Conservation (phyloP, 2,797 vertebrate species). For the Amblyopsis hoosieri region DNA sequence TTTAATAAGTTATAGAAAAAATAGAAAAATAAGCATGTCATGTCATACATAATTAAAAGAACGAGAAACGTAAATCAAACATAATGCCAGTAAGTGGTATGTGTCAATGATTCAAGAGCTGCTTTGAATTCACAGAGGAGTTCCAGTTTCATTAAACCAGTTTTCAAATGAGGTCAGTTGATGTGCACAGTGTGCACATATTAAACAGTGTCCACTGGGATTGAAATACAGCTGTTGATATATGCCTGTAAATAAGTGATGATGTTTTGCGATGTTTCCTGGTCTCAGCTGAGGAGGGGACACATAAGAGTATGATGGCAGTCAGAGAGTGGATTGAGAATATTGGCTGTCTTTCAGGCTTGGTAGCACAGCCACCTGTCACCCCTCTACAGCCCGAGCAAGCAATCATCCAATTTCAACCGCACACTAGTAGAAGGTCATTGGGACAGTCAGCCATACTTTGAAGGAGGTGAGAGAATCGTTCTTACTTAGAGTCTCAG, state of each 20-base stretch:
- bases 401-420: constrained; percentile 80
- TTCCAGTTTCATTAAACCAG: constrained; percentile 45
- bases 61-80: too few species aligned
- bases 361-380: constrained; percentile 79
- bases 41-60: constrained; percentile 17
- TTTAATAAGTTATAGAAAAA: neutral
- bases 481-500: constrained; percentile 65
- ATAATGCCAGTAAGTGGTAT: constrained; percentile 2
- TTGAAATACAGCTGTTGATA: constrained; percentile 62
- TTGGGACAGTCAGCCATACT: constrained; percentile 67
- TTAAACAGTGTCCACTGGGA: constrained; percentile 53
- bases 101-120: constrained; percentile 32
- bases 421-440: constrained; percentile 68
- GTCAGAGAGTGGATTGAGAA: constrained; percentile 59
- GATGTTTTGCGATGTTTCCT: constrained; percentile 65
- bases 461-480: constrained; percentile 61
- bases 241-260: constrained; percentile 66
- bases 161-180: constrained; percentile 33
- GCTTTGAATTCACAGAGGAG: constrained; percentile 21
- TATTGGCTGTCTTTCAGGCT: constrained; percentile 71
- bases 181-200: constrained; percentile 21
- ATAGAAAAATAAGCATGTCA: constrained; percentile 7
- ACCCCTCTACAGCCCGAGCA: constrained; percentile 70
- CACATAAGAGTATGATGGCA: constrained; percentile 38
- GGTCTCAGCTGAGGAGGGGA: constrained; percentile 53